These are phyloP conservation scores for Acanthaster planci DNA, from an alignment of 35 echinoderm and acorn worm genomes.

Conservation along the genomic window DNA sequence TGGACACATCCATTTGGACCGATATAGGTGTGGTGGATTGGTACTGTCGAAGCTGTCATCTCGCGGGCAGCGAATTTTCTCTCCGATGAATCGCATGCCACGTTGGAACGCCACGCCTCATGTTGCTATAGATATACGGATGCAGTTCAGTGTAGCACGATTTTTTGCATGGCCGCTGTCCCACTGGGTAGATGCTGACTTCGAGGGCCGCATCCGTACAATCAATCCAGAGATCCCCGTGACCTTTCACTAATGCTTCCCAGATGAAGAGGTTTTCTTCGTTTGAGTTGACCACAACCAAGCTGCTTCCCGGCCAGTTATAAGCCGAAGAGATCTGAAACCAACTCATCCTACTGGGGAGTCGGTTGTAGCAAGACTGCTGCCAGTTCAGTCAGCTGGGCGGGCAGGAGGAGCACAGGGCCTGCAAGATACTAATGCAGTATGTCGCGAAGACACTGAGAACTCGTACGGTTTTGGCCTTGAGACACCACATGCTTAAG, in stretches of 20 bases:
- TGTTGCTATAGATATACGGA: background rate
- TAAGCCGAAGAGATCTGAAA: background rate
- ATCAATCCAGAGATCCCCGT: background rate
- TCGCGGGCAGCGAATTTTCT: background rate
- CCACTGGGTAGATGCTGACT: too few relatives aligned
- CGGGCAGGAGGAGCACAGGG: conserved; percentile 3
- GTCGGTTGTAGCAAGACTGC: conserved; percentile 11
- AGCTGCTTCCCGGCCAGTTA: background rate
- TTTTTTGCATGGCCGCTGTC: background rate
- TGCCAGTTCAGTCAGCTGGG: background rate
- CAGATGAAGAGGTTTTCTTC: conserved; percentile 14
- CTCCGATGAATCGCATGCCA: too few relatives aligned
- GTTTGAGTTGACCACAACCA: background rate
- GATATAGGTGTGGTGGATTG: background rate
- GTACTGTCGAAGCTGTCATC: background rate
- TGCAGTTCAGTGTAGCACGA: background rate
- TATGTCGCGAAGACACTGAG: too few relatives aligned
- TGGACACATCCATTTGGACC: conserved; percentile 8
- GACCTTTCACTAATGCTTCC: background rate
- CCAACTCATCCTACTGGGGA: background rate
- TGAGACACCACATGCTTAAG: too few relatives aligned
- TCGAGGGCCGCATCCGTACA: conserved; percentile 3
- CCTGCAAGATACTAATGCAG: too few relatives aligned
- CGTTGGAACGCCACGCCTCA: too few relatives aligned
- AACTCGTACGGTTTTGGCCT: too few relatives aligned